Evolutionary conservation across 2,113 vertebrate species (phyloP).

Genomic region (Centrocercus urophasianus): DNA sequence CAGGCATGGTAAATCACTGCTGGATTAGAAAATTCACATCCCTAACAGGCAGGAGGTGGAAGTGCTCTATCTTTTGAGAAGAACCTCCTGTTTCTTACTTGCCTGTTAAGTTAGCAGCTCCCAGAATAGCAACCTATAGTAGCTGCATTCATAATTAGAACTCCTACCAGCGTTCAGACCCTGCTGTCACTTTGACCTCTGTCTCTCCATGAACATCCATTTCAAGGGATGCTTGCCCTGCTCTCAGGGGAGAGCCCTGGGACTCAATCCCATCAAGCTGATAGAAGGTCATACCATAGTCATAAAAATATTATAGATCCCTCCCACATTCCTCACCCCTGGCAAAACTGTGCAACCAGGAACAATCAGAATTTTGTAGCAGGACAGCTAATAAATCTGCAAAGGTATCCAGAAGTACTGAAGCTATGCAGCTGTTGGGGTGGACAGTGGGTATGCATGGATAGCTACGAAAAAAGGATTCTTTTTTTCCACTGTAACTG

Average conservation of each 20-base stretch:
- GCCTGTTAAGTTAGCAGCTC: conserved; percentile 22
- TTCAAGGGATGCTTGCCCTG: conserved; percentile 11
- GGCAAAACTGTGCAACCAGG: background rate
- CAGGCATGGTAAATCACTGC: conserved; percentile 1
- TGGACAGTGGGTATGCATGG: background rate
- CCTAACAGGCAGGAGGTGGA: background rate
- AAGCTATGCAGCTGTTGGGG: conserved; percentile 44
- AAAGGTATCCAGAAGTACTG: conserved; percentile 46
- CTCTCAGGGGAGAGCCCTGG: background rate
- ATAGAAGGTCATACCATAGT: conserved; percentile 47
- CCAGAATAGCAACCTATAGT: conserved; percentile 21
- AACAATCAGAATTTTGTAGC: conserved; percentile 45
- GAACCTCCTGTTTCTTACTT: conserved; percentile 50
- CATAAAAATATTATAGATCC: conserved; percentile 54
- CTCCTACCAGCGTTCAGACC: background rate
- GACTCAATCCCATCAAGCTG: conserved; percentile 34
- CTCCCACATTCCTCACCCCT: conserved; percentile 58
- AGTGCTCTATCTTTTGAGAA: conserved; percentile 18
- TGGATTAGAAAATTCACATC: background rate
- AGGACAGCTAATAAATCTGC: conserved; percentile 48
- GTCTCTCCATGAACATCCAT: background rate
- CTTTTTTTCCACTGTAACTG: background rate
- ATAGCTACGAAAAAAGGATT: background rate
- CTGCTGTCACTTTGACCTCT: conserved; percentile 10
- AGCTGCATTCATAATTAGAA: conserved; percentile 33